phyloP scores from a whole-genome alignment of 2,888 invertebrate species.

The Ormyrus nitidulus region DNA sequence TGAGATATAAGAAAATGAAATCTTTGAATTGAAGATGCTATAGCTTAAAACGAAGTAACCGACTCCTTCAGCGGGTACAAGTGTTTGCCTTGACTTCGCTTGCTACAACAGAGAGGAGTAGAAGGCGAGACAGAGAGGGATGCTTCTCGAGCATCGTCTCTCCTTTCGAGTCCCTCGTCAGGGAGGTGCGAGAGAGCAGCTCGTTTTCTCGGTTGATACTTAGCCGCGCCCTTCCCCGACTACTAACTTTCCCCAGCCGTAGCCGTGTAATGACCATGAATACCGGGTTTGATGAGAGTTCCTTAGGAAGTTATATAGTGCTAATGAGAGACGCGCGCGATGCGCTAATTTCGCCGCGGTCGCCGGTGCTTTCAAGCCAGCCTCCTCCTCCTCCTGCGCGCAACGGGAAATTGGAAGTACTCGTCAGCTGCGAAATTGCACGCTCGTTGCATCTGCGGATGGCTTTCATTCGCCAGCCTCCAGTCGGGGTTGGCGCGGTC shows the following conservation, averaged over 20 bases:
- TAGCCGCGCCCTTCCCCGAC: not conserved
- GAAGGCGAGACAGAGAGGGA: not conserved
- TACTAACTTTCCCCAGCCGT: not conserved
- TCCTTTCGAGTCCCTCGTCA: not conserved
- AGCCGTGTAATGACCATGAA: conserved; percentile 30
- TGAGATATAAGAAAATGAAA: too few relatives aligned
- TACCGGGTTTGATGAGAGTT: conserved; percentile 33
- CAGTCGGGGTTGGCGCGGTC: not conserved
- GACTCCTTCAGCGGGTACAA: too few relatives aligned
- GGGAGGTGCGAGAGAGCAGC: not conserved
- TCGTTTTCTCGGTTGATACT: conserved; percentile 7
- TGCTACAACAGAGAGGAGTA: too few relatives aligned
- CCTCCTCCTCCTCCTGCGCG: too few relatives aligned
- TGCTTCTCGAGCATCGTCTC: not conserved
- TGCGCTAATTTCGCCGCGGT: conserved; percentile 13
- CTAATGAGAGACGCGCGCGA: conserved; percentile 19
- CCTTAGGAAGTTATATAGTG: conserved; percentile 13
- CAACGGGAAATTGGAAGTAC: conserved; percentile 10
- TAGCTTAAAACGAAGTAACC: too few relatives aligned
- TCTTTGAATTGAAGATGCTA: too few relatives aligned
- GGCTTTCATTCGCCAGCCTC: not conserved
- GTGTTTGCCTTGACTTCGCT: too few relatives aligned
- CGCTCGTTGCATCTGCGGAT: not conserved
- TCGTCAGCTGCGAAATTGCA: conserved; percentile 4
- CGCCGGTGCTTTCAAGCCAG: not conserved